Percentiles rank a stretch among this genome's conserved stretches.
phyloP scores from a whole-genome alignment of 2,888 invertebrate genomes.

The Dolichomitus sp. region DNA sequence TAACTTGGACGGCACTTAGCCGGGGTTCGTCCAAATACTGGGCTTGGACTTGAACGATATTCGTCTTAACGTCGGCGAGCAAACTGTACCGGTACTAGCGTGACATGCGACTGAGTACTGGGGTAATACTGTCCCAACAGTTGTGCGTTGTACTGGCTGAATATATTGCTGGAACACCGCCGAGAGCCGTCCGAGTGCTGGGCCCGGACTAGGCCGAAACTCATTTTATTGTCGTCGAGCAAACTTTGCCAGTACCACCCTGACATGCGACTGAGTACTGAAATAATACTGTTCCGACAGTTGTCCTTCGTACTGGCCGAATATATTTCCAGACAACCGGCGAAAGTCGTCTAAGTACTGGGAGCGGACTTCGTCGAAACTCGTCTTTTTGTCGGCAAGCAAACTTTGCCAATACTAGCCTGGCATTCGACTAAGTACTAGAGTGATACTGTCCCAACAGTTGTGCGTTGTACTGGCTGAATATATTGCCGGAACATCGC shows the following conservation, averaged over 20 bases:
- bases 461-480: background rate
- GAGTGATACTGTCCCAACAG: background rate
- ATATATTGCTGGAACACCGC: too few relatives aligned
- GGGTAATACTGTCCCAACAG: background rate
- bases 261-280: background rate
- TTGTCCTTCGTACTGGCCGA: background rate
- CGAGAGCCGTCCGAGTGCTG: too few relatives aligned
- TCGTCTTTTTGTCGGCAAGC: background rate
- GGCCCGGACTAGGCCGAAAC: too few relatives aligned
- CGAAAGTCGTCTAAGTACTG: background rate
- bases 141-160: background rate
- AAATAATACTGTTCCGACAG: background rate
- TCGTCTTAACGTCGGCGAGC: background rate
- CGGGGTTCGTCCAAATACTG: background rate
- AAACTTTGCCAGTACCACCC: too few relatives aligned
- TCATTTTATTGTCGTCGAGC: too few relatives aligned
- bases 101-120: background rate
- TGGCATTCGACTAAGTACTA: background rate
- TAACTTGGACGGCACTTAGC: too few relatives aligned
- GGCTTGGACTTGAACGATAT: background rate
- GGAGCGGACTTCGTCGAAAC: background rate
- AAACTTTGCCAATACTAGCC: background rate
- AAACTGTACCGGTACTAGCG: background rate
- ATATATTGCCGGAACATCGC: too few relatives aligned
- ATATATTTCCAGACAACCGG: background rate